Evolutionary conservation across 2,797 vertebrate genomes (phyloP), one percentile per base, ranked within the genome.

Genomic region (Malurus leucopterus): DNA sequence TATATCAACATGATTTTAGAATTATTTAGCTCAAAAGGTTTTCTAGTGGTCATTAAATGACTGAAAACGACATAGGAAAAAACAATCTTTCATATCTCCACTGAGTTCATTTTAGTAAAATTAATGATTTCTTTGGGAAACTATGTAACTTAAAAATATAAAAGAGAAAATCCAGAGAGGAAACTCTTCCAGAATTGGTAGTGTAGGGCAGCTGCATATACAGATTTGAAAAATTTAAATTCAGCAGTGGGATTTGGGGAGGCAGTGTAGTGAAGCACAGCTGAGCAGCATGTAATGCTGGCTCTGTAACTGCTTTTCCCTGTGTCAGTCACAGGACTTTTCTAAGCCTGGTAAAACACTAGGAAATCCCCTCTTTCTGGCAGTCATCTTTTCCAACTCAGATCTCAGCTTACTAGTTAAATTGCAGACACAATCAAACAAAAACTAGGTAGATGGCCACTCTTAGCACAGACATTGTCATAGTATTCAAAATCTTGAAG

Each of bases 271-370:
- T 41, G 58, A 95, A 93, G 84, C 62, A 91, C 84, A 92, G 47
- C 29, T 74, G 26, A 86, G 65, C 40, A 78, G 26, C 69, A 12
- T 4, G 9, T 72, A 53, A 68, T 47, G 44, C 32, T 80, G 82
- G 34, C 75, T 85, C 58, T 88, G 17, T 84, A 93, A 83, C 27
- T 41, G 54, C 59, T 78, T 93, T 84, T 88, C 74, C 67, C 77
- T 75, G 0, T 6, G 6, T 57, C 86, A 90, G 62, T 55, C 71
- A 67, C 6, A 54, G 64, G 62, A 77, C 40, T 70, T 87, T 76
- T 63, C 63, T 63, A 80, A 79, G 51, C 64, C 72, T 84, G 30
- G 30, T 77, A 53, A 84, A 91, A 86, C 38, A 80, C 32, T 46
- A 75, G 71, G 27, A 89, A 78, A 3, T 69, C 47, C 53, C 51